Evolutionary conservation across 2,797 vertebrate species (phyloP).

Genomic region (Lindbergichthys nudifrons): DNA sequence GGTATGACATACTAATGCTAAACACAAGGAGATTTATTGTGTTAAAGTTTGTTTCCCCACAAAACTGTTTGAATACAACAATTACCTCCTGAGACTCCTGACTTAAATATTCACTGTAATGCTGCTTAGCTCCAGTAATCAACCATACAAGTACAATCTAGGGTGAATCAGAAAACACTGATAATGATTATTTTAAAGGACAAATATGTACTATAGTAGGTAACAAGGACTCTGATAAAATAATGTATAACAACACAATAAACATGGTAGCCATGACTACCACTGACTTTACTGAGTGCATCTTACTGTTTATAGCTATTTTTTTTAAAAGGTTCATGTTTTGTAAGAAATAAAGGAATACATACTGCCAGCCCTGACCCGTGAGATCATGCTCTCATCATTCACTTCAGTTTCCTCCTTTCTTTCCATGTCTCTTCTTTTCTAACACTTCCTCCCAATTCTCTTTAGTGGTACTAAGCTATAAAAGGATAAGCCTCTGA

Average conservation of each 20-base stretch:
- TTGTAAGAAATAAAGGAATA: background rate
- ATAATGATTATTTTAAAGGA: background rate
- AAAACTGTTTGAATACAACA: background rate
- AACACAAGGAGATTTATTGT: background rate
- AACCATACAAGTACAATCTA: background rate
- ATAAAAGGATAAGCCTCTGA: slow-evolving; percentile 18
- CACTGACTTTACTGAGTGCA: background rate
- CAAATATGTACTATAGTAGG: background rate
- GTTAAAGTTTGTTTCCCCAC: background rate
- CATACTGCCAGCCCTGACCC: background rate
- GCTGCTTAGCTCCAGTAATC: background rate
- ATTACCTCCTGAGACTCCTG: background rate
- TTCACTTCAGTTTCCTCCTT: slow-evolving; percentile 17
- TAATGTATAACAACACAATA: background rate
- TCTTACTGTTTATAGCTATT: background rate
- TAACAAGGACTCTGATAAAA: background rate
- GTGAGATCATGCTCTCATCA: slow-evolving; percentile 1
- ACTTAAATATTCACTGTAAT: background rate
- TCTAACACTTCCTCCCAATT: slow-evolving; percentile 16
- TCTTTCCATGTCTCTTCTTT: background rate
- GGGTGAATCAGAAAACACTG: background rate
- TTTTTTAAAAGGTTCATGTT: background rate
- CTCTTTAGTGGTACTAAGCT: slow-evolving; percentile 28
- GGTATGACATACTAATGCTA: background rate
- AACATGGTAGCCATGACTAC: background rate